Evolutionary conservation across 2,888 invertebrate species (phyloP).

Genomic region (Ectobius pallidus): DNA sequence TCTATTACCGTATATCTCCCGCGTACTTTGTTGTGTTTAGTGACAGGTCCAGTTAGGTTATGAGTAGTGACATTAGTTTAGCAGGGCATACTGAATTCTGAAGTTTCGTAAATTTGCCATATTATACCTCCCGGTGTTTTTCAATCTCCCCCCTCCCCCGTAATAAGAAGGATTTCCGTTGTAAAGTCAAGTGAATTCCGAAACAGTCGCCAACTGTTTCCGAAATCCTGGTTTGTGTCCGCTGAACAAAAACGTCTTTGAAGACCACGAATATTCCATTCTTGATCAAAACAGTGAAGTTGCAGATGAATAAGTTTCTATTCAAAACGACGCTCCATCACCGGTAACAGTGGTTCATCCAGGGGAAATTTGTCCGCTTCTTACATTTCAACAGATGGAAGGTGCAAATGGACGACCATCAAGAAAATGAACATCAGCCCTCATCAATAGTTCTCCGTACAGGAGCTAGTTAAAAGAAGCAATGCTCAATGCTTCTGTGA

Average conservation of each 20-base stretch:
- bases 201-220: background rate
- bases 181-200: background rate
- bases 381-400: background rate
- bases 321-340: background rate
- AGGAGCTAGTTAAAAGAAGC: conserved; percentile 8
- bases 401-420: background rate
- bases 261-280: conserved; percentile 8
- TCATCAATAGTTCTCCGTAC: conserved; percentile 16
- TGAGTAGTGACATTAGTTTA: too few species aligned
- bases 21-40: too few species aligned
- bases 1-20: too few species aligned
- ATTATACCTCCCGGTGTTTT: too few species aligned
- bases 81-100: too few species aligned
- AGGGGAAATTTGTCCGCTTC: background rate
- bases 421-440: conserved; percentile 3
- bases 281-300: background rate
- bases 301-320: background rate
- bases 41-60: too few species aligned
- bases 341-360: background rate
- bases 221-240: conserved; percentile 7
- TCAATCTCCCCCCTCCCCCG: too few species aligned
- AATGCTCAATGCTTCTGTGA: background rate
- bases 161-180: background rate
- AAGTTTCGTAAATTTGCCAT: too few species aligned
- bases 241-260: too few species aligned